Conservation (phyloP, 2,797 vertebrate species). For the Odontamblyopus lacepedii region DNA sequence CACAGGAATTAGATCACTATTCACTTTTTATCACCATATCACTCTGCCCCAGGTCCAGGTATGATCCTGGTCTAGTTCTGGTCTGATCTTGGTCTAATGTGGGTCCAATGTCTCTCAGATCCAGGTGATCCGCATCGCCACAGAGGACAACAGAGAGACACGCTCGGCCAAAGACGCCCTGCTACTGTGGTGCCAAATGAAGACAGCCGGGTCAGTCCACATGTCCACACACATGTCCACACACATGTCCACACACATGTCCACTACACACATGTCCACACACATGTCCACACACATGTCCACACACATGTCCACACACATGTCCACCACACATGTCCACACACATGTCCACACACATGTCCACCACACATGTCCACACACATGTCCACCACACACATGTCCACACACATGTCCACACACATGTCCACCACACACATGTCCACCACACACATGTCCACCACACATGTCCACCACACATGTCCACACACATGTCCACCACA, state of each 20-base stretch:
- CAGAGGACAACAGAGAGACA: constrained; percentile 93
- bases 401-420: not conserved
- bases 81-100: not conserved
- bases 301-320: not conserved
- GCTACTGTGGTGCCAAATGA: constrained; percentile 97
- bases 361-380: no score
- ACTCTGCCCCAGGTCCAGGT: not conserved
- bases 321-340: not conserved
- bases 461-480: not conserved
- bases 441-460: not conserved
- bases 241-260: not conserved
- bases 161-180: constrained; percentile 94
- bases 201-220: constrained; percentile 89
- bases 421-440: not conserved
- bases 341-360: not conserved
- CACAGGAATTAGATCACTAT: no score
- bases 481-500: not conserved
- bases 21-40: no score
- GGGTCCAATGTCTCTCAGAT: constrained; percentile 75
- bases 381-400: not conserved
- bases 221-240: not conserved
- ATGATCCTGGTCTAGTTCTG: not conserved
- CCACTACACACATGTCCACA: not conserved
- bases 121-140: constrained; percentile 95
- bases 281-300: not conserved